Conservation (phyloP, 2,113 vertebrate genomes). For the Bolborhynchus lineola region DNA sequence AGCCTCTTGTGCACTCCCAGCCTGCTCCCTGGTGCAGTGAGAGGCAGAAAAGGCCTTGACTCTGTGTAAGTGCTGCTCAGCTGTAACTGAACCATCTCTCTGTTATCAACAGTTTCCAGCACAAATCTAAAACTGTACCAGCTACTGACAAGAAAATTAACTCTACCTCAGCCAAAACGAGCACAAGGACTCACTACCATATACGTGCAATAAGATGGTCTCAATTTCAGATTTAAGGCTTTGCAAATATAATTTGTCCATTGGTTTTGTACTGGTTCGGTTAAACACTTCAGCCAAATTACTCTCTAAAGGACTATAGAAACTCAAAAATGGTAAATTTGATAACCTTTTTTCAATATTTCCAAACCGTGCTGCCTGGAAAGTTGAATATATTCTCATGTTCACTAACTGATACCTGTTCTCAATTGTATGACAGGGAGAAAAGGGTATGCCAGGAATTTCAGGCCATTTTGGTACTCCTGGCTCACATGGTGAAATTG, state of each 20-base stretch:
- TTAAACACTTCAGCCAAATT: background rate
- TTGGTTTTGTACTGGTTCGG: background rate
- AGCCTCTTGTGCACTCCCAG: background rate
- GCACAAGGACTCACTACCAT: background rate
- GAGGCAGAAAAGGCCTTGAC: background rate
- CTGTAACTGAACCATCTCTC: background rate
- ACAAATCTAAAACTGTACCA: background rate
- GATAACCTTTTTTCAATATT: background rate
- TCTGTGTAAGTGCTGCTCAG: accelerated
- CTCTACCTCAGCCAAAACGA: background rate
- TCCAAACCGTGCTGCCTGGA: background rate
- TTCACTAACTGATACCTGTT: background rate
- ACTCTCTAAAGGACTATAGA: background rate
- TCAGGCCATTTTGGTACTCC: constrained; percentile 78
- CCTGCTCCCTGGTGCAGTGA: background rate
- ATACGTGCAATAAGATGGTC: background rate
- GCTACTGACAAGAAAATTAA: background rate
- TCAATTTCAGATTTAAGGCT: background rate
- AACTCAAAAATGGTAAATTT: background rate
- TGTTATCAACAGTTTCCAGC: background rate
- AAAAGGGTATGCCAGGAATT: constrained; percentile 81
- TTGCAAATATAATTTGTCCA: background rate
- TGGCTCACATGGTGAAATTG: constrained; percentile 80
- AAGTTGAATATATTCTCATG: background rate
- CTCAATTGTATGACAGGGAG: constrained; percentile 76